A percentile compares a stretch with the other conserved stretches of the same genome.
Conservation (phyloP, 1,140 invertebrate species). For the Hyposmocoma kahamanoa region DNA sequence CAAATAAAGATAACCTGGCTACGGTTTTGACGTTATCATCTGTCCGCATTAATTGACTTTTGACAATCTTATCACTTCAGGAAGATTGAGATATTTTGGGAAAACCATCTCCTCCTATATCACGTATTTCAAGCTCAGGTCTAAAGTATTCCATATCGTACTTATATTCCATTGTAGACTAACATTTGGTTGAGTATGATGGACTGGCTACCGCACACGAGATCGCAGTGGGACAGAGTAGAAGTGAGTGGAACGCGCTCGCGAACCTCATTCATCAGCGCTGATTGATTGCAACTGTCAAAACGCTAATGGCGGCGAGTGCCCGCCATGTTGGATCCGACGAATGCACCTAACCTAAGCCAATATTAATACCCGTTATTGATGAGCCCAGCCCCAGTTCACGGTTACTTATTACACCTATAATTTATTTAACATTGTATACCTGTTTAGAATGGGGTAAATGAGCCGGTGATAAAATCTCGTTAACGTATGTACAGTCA, state of each 20-base stretch:
- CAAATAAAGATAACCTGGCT: too few species aligned
- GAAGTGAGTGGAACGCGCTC: too few species aligned
- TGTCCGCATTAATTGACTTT: too few species aligned
- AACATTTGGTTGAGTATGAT: too few species aligned
- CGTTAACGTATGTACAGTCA: constrained; percentile 27
- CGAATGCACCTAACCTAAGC: constrained; percentile 61
- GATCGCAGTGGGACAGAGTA: too few species aligned
- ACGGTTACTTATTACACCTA: constrained; percentile 61
- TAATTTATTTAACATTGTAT: constrained; percentile 54
- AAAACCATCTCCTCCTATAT: too few species aligned
- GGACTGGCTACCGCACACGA: constrained; percentile 39
- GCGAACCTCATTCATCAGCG: constrained; percentile 62
- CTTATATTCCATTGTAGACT: too few species aligned
- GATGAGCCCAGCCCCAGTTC: constrained; percentile 54
- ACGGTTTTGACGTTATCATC: too few species aligned
- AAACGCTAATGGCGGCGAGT: constrained; percentile 62
- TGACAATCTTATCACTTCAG: too few species aligned
- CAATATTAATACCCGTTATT: constrained; percentile 65
- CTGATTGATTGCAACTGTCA: constrained; percentile 71
- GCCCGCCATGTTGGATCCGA: constrained; percentile 49
- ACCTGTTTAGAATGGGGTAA: constrained; percentile 30
- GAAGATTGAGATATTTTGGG: too few species aligned
- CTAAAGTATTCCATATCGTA: constrained; percentile 18
- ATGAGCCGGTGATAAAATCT: constrained; percentile 28
- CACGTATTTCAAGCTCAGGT: too few species aligned